These are phyloP conservation scores for Trissolcus japonicus DNA, from an alignment of 2,888 invertebrate genomes.

Conservation along the genomic window DNA sequence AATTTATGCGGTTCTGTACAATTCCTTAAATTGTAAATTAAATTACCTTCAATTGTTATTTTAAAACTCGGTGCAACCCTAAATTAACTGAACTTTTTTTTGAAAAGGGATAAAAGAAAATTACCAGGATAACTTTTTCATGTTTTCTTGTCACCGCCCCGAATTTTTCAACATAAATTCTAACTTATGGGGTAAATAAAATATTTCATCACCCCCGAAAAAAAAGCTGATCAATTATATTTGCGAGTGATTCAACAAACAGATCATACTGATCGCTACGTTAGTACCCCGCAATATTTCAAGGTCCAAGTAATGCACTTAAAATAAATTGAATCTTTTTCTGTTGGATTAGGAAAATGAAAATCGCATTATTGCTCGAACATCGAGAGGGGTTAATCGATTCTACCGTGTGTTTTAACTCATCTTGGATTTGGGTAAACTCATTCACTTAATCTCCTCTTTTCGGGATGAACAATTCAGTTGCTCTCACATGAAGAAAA, in stretches of 20 bases:
- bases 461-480: slow-evolving; percentile 58
- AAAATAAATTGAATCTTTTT: slow-evolving; percentile 54
- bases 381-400: slow-evolving; percentile 55
- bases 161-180: slow-evolving; percentile 8
- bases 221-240: slow-evolving; percentile 15
- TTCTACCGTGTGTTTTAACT: slow-evolving; percentile 58
- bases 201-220: not conserved
- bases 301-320: slow-evolving; percentile 34
- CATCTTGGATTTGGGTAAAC: slow-evolving; percentile 58
- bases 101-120: too few species aligned
- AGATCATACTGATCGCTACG: slow-evolving; percentile 22
- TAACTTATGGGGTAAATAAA: too few species aligned
- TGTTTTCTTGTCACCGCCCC: too few species aligned
- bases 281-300: slow-evolving; percentile 20
- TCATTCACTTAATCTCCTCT: slow-evolving; percentile 58
- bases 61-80: too few species aligned
- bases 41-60: too few species aligned
- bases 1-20: too few species aligned
- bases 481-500: slow-evolving; percentile 57
- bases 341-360: slow-evolving; percentile 46
- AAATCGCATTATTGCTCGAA: slow-evolving; percentile 51
- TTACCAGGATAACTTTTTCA: too few species aligned
- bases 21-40: too few species aligned
- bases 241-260: slow-evolving; percentile 21
- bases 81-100: too few species aligned